Evolutionary conservation across 2,113 vertebrate genomes (phyloP).

Genomic region (Callopanchax toddi): DNA sequence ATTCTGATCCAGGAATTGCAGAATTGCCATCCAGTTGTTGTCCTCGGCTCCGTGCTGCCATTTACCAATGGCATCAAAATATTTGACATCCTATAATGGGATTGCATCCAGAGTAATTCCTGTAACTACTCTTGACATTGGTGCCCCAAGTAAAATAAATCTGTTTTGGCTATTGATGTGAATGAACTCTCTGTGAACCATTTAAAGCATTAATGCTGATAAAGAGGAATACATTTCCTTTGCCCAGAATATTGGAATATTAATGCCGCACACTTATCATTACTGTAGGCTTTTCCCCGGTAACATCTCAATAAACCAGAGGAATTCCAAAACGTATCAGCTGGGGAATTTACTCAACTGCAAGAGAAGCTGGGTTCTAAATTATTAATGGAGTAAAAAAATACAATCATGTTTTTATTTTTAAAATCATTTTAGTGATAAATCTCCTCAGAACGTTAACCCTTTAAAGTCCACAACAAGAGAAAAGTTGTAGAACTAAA

Average conservation of each 20-base stretch:
- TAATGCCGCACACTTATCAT: conserved; percentile 34
- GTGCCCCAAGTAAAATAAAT: conserved; percentile 79
- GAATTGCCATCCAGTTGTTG: conserved; percentile 66
- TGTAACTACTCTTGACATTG: conserved; percentile 75
- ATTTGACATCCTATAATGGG: conserved; percentile 78
- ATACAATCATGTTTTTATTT: no score
- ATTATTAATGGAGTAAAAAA: conserved; percentile 2
- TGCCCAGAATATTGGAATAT: conserved; percentile 40
- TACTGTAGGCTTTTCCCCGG: conserved; percentile 24
- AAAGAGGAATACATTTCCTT: conserved; percentile 50
- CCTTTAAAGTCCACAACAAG: no score
- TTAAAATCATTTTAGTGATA: conserved; percentile 16
- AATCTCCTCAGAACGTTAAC: background rate
- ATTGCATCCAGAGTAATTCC: conserved; percentile 69
- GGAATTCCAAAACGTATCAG: conserved; percentile 30
- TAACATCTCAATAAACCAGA: conserved; percentile 26
- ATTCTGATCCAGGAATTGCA: conserved; percentile 68
- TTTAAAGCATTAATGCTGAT: conserved; percentile 65
- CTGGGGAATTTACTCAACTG: conserved; percentile 13
- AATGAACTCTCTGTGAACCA: conserved; percentile 75
- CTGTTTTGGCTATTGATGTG: conserved; percentile 71
- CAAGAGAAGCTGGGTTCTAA: conserved; percentile 26
- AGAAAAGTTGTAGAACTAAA: no score
- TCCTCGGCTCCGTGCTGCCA: conserved; percentile 61
- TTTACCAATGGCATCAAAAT: conserved; percentile 77